Evolutionary conservation across 1,140 invertebrate genomes (phyloP), one percentile per base, ranked within the genome.

Genomic region (Diachasmimorpha longicaudata): DNA sequence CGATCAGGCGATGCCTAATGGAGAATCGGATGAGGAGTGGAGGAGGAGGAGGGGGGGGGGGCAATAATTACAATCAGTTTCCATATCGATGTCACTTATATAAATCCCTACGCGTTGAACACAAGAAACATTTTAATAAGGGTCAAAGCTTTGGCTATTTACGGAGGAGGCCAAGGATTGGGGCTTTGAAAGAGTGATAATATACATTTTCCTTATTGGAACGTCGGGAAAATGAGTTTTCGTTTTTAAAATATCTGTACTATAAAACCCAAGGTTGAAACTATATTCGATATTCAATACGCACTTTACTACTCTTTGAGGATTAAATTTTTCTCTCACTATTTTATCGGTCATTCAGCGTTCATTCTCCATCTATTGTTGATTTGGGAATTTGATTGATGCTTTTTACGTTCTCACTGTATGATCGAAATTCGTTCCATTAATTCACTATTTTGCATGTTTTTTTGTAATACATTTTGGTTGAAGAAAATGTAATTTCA

Each of bases 371-470:
- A 25, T 58, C 11, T 14, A 16, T 25, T 48, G 76, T 67, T 48
- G 16, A n/a, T 14, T 6, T n/a, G 73, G 76, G 58, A 72, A 70
- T 78, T 75, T 75, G 78, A 81, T 81, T 78, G 76, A 80, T 78
- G 73, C 72, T 69, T 66, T n/a, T 3, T 16, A 46, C 16, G 52
- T 42, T 25, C 70, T 42, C 67, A 70, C 67, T 79, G 77, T 78
- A 76, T 77, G 76, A 76, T 78, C 79, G 55, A 42, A 68, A 72
- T 75, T 76, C 71, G 63, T 72, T 76, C 55, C 63, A 66, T 42
- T 4, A 14, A 9, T 19, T 16, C 19, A 73, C 37, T 37, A 42
- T 14, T 74, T 25, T 66, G 44, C 37, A n/a, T n/a, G n/a, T n/a
- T n/a, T n/a, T n/a, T n/a, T n/a, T n/a, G n/a, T n/a, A n/a, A n/a